These are phyloP conservation scores for Psittacus erithacus DNA, from an alignment of 2,113 vertebrate genomes.

Conservation along the genomic window DNA sequence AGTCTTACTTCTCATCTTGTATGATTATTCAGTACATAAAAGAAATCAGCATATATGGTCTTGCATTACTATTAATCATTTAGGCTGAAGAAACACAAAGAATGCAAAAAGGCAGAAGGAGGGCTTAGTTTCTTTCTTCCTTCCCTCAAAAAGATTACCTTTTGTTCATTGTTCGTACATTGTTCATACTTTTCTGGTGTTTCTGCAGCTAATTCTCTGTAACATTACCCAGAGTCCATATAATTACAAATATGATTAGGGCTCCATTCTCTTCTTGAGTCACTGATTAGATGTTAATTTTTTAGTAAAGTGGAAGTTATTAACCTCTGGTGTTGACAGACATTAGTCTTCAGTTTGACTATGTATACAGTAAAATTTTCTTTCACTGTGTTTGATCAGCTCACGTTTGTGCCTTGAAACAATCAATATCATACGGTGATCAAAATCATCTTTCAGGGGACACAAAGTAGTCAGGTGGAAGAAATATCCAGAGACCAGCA, in stretches of 20 bases:
- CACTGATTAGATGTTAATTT: constrained; percentile 4
- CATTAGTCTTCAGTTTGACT: background rate
- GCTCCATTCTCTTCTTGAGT: background rate
- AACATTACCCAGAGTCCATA: background rate
- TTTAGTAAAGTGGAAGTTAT: constrained; percentile 16
- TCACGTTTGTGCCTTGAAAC: constrained; percentile 31
- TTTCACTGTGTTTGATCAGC: constrained; percentile 32
- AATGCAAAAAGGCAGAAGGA: background rate
- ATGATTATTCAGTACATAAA: background rate
- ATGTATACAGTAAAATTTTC: constrained; percentile 14
- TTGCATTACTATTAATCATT: background rate
- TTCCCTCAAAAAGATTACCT: background rate
- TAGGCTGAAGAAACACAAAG: background rate
- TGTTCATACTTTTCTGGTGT: background rate
- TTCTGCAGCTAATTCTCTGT: background rate
- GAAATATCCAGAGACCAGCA: constrained; percentile 60
- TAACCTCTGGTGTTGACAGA: background rate
- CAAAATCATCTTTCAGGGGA: constrained; percentile 64
- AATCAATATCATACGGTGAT: constrained; percentile 70
- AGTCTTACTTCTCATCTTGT: background rate
- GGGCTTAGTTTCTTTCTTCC: background rate
- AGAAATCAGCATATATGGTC: background rate
- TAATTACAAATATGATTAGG: background rate
- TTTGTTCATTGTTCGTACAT: background rate
- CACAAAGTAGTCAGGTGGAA: constrained; percentile 47